Evolutionary conservation across 2,888 invertebrate genomes (phyloP), one percentile per base, ranked within the genome.

Genomic region (Hirudinaria manillensis): DNA sequence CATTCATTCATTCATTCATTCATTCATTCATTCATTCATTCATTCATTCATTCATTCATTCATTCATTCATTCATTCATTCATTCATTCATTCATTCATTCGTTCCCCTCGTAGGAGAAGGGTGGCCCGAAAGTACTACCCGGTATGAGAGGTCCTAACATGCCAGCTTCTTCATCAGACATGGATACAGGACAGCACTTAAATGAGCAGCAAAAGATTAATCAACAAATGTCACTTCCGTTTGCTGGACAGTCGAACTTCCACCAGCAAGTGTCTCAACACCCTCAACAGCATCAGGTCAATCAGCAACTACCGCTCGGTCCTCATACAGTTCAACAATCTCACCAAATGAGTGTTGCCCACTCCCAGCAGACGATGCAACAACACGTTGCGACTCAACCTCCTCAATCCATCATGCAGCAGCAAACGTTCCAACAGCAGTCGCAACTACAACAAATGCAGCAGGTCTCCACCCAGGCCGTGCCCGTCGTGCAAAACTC

Each of bases 401-500:
- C 45, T 45, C 10, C 10, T n/a, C n/a, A n/a, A 7, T 45, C 45
- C 45, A 45, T 10, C 10, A 4, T 45, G 13, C 45, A 45, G 45
- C 45, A 45, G 45, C 45, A 7, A 61, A n/a, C 61, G 10, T 61
- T 61, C 61, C 70, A 68, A 34, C 78, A 77, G 55, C 72, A 21
- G 55, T 75, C 36, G 7, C 74, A 51, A 29, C 55, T 29, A 51
- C 72, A 72, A 51, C 72, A 53, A 32, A 27, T 53, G 72, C 76
- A 75, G 24, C 77, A 76, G 38, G 71, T 32, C 45, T 34, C 19
- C 6, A 24, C 34, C 34, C 56, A 76, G 27, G 75, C 76, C 34
- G 45, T 55, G 29, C 56, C 68, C 6, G 70, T 71, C 29, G 13
- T 53, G 76, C 80, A 81, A 76, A 81, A 79, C 76, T 81, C 80